Base-by-base conservation (phyloP, 1,140 invertebrate genomes). In the Arctopsyche grandis region DNA sequence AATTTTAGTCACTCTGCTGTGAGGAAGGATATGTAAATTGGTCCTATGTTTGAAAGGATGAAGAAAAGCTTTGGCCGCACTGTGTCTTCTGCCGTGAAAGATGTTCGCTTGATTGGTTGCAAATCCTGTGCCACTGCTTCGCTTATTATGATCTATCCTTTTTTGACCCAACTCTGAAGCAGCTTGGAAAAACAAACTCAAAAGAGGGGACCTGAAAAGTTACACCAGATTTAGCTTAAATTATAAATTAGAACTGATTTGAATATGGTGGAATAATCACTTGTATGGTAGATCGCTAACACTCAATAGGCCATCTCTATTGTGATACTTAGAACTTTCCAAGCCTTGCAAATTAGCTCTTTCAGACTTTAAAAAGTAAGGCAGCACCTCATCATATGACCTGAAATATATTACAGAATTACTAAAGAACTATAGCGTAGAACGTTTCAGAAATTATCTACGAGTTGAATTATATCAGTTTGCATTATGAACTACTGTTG, bases 321-420 rank as follows among this genome's bases (percentile, higher is more conserved):
- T 89, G 79, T 92, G 91, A 83, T 89, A 91, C 0, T 84, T 84
- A 0, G 90, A 88, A 38, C 88, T 85, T 70, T 87, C 84, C 0
- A 88, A 84, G 14, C 87, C 86, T 29, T 84, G 80, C 9, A 92
- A 83, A 48, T 88, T 86, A 5, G 92, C 91, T n/a, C 85, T 83
- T 84, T 92, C 91, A 0, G 88, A 89, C 83, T 91, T 91, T 60
- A 88, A 85, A 78, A 90, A 94, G 83, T 93, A 94, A 0, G 91
- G 92, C 4, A 94, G 84, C 0, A 94, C 89, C 0, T 94, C 91
- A 4, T 90, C 86, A 84, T 94, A 96, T 19, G 91, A 91, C 94
- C 87, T 88, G 78, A 19, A 66, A 12, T 26, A n/a, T n/a, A n/a
- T n/a, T n/a, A n/a, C n/a, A n/a, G n/a, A n/a, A n/a, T n/a, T n/a